A percentile compares a stretch with the other conserved stretches of the same genome.
These are phyloP conservation scores for Chrysomallon squamiferum DNA, from an alignment of 1,140 invertebrate species.

Conservation along the genomic window DNA sequence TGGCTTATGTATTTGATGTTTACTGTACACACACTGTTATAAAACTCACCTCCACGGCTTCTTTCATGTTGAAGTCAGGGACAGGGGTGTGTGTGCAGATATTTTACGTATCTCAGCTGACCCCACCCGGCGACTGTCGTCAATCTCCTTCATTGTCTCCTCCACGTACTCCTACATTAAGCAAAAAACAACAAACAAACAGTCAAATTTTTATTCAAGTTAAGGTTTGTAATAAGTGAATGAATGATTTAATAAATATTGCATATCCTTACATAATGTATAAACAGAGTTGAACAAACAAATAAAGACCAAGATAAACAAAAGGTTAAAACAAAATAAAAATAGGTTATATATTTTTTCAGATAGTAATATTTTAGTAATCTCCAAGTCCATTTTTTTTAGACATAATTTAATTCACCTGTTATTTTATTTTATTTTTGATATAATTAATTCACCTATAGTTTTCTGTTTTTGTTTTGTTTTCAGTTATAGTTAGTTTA, in stretches of 20 bases:
- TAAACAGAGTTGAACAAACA: neutral
- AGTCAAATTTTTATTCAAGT: neutral
- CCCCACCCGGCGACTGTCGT: neutral
- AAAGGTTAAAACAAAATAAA: neutral
- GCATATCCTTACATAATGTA: neutral
- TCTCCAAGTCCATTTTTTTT: too few relatives aligned
- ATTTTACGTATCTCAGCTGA: neutral
- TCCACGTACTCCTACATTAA: constrained; percentile 16
- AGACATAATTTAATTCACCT: too few relatives aligned
- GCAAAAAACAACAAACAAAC: neutral
- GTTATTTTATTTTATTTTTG: too few relatives aligned
- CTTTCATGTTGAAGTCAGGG: constrained; percentile 47
- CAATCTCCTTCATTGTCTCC: constrained; percentile 5
- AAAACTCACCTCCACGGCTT: constrained; percentile 43
- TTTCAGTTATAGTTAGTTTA: too few relatives aligned
- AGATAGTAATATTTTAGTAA: too few relatives aligned
- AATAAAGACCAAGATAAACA: neutral
- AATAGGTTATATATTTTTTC: too few relatives aligned
- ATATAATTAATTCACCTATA: too few relatives aligned
- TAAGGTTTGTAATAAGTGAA: neutral
- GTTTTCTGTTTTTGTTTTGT: too few relatives aligned
- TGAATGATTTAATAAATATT: neutral
- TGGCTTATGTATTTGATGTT: too few relatives aligned
- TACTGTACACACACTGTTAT: too few relatives aligned
- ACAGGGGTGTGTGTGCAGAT: constrained; percentile 11